Conservation (phyloP, 2,888 invertebrate genomes). For the Pyrochroa serraticornis region DNA sequence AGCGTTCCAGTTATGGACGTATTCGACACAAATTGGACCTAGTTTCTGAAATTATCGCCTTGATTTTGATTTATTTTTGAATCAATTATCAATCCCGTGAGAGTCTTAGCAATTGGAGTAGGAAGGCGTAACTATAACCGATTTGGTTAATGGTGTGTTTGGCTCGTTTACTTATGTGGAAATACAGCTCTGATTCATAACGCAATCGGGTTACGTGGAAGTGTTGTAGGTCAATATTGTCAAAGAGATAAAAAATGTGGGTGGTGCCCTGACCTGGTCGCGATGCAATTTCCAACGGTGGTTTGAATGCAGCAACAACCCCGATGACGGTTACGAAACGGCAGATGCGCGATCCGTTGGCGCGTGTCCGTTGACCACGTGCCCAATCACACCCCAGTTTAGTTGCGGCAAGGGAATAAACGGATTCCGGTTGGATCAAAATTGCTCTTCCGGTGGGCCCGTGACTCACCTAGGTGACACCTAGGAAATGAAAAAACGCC, state of each 20-base stretch:
- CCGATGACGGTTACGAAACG: not conserved
- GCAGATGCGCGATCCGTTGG: constrained; percentile 12
- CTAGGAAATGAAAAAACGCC: too few species aligned
- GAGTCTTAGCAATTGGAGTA: constrained; percentile 2
- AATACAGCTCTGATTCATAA: too few species aligned
- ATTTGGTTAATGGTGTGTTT: too few species aligned
- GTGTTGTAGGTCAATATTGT: too few species aligned
- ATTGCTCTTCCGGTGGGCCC: too few species aligned
- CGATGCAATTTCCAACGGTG: not conserved
- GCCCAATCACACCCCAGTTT: constrained; percentile 14
- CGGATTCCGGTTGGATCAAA: too few species aligned
- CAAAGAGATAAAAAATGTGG: not conserved
- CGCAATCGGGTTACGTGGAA: too few species aligned
- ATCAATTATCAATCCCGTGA: constrained; percentile 21
- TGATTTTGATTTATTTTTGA: constrained; percentile 7
- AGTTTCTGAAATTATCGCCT: constrained; percentile 14
- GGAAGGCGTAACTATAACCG: constrained; percentile 1
- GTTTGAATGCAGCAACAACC: not conserved
- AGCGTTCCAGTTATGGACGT: constrained; percentile 28
- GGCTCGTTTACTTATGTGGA: too few species aligned
- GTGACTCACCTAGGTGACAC: too few species aligned
- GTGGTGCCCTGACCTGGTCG: not conserved
- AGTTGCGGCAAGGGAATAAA: too few species aligned
- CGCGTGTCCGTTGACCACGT: constrained; percentile 9
- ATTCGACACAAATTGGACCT: constrained; percentile 17